Base-by-base conservation (phyloP, 1,140 invertebrate species). In the Lepidurus packardi region DNA sequence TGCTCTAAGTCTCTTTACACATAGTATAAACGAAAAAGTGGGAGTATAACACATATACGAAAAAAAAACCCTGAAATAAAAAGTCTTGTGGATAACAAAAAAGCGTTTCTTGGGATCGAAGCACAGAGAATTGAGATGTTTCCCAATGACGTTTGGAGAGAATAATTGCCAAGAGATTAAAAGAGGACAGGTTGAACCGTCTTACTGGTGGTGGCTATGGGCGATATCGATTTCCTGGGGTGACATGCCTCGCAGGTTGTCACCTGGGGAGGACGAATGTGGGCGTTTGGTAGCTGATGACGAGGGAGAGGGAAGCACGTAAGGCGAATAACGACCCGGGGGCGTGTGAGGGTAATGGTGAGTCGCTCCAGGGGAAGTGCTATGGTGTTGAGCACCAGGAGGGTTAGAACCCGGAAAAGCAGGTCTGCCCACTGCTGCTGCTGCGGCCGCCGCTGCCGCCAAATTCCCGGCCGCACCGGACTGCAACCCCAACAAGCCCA, bases 281-380 rank as follows among this genome's bases (percentile, higher is more conserved):
- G 53, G 53, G 53, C 53, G 53, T 65, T 65, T 65, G 53, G 53
- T 13, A 65, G 53, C 21, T 65, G 53, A 65, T 21, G 53, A 65
- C 21, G 53, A 65, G 53, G 53, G 53, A 65, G 53, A 65, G 53
- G 53, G 21, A 65, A 65, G 53, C 53, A 65, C 53, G 53, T 65
- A 65, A n/a, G 53, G 53, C 13, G 53, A 65, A 65, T 65, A 65
- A 65, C 53, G 53, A 65, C 53, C 53, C 21, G 53, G 53, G 13
- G 53, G 53, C 53, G 53, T 65, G 53, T 65, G 53, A 65, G 53
- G 53, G 53, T 65, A 21, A 16, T 21, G 21, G 53, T 65, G 53
- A 65, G 53, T 65, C 16, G 53, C 53, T 65, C 53, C 53, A 65
- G 53, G 53, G 53, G 53, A 65, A 65, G 53, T 65, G 53, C 53